These are phyloP conservation scores for Harpagifer antarcticus DNA, from an alignment of 2,797 vertebrate species.

Conservation along the genomic window DNA sequence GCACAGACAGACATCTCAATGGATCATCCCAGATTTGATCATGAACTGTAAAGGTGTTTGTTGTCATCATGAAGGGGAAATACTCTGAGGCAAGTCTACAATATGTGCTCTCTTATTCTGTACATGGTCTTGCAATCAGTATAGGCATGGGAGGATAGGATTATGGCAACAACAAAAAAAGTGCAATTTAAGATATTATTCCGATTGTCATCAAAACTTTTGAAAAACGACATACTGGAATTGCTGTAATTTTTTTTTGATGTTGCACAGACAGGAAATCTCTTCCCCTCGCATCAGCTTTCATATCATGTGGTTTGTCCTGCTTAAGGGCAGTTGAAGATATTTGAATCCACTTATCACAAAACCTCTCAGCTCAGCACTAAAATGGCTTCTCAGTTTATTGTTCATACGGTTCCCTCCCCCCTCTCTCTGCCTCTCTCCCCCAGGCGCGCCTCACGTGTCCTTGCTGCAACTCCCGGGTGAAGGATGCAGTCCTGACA, in stretches of 20 bases:
- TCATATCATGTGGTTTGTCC: neutral
- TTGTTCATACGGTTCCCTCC: conserved; percentile 21
- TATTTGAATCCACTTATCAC: conserved; percentile 34
- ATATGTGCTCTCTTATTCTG: neutral
- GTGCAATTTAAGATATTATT: neutral
- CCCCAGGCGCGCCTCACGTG: conserved; percentile 94
- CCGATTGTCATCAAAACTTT: neutral
- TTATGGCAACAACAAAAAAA: neutral
- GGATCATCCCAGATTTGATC: neutral
- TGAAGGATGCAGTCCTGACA: conserved; percentile 97
- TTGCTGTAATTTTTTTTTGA: too few relatives aligned
- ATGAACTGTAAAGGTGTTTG: neutral
- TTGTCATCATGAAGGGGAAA: neutral
- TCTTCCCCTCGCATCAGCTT: neutral
- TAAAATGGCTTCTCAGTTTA: conserved; percentile 26
- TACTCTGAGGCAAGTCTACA: neutral
- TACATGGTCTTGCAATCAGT: neutral
- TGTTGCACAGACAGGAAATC: neutral
- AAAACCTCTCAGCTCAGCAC: conserved; percentile 29
- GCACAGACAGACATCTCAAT: neutral
- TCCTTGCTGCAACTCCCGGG: conserved; percentile 97
- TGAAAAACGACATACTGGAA: too few relatives aligned
- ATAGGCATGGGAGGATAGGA: too few relatives aligned
- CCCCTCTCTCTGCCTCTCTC: neutral
- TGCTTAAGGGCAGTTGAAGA: conserved; percentile 25